Percentiles rank a stretch among this genome's conserved stretches.
Conservation (phyloP, 1,140 invertebrate species). For the Heterodera carotae region DNA sequence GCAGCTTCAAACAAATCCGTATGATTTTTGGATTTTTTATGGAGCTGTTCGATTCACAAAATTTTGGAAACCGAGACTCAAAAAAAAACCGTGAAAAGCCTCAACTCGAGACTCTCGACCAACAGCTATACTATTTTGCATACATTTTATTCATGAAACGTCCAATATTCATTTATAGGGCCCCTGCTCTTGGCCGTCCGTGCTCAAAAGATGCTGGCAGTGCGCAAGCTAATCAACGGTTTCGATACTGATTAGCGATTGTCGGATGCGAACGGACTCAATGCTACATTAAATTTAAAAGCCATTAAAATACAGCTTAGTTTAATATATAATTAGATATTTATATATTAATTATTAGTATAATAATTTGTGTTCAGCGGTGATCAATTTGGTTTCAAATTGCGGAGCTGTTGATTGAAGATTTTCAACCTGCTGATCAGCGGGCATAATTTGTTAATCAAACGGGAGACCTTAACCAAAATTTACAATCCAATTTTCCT, state of each 20-base stretch:
- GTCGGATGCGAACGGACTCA: background rate
- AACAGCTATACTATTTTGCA: too few species aligned
- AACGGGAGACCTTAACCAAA: background rate
- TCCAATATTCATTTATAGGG: background rate
- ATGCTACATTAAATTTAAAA: constrained; percentile 9
- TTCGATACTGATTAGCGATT: constrained; percentile 14
- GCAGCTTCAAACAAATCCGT: background rate
- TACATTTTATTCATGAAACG: too few species aligned
- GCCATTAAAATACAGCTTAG: too few species aligned
- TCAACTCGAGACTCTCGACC: too few species aligned
- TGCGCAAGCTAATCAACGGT: constrained; percentile 12
- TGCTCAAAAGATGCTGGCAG: background rate
- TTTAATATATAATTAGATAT: too few species aligned
- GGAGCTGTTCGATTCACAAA: too few species aligned
- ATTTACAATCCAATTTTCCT: too few species aligned
- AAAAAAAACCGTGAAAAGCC: too few species aligned
- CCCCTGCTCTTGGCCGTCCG: constrained; percentile 20
- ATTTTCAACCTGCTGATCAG: too few species aligned
- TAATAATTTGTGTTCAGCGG: background rate
- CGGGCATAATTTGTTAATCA: constrained; percentile 17
- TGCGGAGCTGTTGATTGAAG: constrained; percentile 22
- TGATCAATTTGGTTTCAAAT: constrained; percentile 5
- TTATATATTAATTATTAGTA: background rate
- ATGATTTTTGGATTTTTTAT: background rate
- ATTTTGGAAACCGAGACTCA: too few species aligned